A percentile compares a stretch with the other conserved stretches of the same genome.
Evolutionary conservation across 2,888 invertebrate genomes (phyloP).

Genomic region (Heteromurus nitidus): DNA sequence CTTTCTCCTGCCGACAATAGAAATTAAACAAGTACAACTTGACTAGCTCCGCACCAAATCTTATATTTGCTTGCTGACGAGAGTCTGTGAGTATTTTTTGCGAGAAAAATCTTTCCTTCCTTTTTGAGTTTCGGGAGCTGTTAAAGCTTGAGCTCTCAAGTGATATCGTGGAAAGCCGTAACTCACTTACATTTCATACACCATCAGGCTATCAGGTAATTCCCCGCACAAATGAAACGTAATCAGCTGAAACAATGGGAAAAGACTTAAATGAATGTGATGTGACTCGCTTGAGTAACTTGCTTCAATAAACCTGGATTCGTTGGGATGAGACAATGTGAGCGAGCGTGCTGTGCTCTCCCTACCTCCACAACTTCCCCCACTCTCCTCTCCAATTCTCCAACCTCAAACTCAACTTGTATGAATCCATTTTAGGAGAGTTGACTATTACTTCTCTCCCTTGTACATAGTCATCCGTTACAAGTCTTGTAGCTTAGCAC

Average conservation of each 20-base stretch:
- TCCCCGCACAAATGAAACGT: constrained; percentile 60
- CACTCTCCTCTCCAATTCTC: background rate
- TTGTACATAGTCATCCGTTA: constrained; percentile 58
- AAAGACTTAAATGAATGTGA: constrained; percentile 62
- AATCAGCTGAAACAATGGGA: constrained; percentile 61
- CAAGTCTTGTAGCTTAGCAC: constrained; percentile 54
- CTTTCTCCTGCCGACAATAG: background rate
- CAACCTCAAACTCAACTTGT: background rate
- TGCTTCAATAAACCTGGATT: constrained; percentile 57
- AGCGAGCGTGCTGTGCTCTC: constrained; percentile 30
- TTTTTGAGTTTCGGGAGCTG: background rate
- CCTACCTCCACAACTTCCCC: constrained; percentile 7
- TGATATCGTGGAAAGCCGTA: constrained; percentile 11
- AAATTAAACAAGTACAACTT: background rate
- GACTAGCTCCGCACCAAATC: background rate
- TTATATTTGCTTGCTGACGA: background rate
- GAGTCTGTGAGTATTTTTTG: background rate
- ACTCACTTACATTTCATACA: constrained; percentile 46
- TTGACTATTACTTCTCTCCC: constrained; percentile 53
- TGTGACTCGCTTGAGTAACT: constrained; percentile 62
- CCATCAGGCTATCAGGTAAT: constrained; percentile 58
- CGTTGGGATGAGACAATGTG: constrained; percentile 56
- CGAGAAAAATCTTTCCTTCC: constrained; percentile 3
- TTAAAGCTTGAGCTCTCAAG: constrained; percentile 9
- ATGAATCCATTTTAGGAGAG: constrained; percentile 16